These are phyloP conservation scores for Patiria pectinifera DNA, from an alignment of 53 echinoderm and acorn worm species.

Conservation along the genomic window DNA sequence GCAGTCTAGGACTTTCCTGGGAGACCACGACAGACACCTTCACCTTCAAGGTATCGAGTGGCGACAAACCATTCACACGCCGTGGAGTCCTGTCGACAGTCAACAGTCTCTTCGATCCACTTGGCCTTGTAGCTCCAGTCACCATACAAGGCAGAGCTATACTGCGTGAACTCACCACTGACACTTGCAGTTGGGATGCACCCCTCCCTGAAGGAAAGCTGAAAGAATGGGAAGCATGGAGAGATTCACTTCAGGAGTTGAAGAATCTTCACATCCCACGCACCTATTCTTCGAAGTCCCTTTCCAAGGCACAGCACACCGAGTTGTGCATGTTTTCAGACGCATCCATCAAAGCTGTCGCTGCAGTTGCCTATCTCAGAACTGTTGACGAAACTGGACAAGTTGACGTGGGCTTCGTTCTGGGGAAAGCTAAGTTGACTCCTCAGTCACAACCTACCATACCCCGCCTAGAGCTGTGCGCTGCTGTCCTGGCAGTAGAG, in stretches of 20 bases:
- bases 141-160: slow-evolving; percentile 57
- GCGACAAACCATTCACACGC: slow-evolving; percentile 37
- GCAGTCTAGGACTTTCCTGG: slow-evolving; percentile 44
- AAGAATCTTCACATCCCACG: slow-evolving; percentile 16
- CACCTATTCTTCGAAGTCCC: slow-evolving; percentile 5
- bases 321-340: slow-evolving; percentile 59
- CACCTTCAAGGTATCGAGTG: slow-evolving; percentile 36
- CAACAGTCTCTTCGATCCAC: slow-evolving; percentile 61
- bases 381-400: slow-evolving; percentile 23
- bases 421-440: slow-evolving; percentile 60
- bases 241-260: slow-evolving; percentile 18
- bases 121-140: slow-evolving; percentile 61
- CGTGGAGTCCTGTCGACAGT: too few relatives aligned
- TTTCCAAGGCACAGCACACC: neutral
- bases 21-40: slow-evolving; percentile 52
- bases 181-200: slow-evolving; percentile 28
- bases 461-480: slow-evolving; percentile 66
- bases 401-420: slow-evolving; percentile 14
- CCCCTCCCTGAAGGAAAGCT: slow-evolving; percentile 28
- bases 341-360: slow-evolving; percentile 40
- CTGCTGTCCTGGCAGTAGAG: slow-evolving; percentile 66
- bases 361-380: slow-evolving; percentile 43
- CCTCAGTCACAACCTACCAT: slow-evolving; percentile 53
- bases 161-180: slow-evolving; percentile 44
- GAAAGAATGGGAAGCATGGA: slow-evolving; percentile 42